Base-by-base conservation (phyloP, 2,113 vertebrate genomes). In the Scortum barcoo region DNA sequence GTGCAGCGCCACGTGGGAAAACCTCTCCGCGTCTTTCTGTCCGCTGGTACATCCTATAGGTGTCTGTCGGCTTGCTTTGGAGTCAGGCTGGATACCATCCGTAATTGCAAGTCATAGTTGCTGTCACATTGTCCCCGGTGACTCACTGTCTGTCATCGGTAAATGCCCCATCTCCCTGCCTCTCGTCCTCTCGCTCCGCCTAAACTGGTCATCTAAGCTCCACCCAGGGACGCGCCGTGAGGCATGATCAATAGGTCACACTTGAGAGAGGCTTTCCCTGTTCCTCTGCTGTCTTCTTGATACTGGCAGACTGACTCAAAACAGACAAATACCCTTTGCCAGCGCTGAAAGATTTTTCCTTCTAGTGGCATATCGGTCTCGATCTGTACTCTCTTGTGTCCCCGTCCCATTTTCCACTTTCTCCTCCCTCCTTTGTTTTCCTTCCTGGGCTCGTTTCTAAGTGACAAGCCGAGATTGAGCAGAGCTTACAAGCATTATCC, bases 191-290 rank as follows among this genome's bases (percentile, higher is more conserved):
- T 30, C 6, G 1, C 3, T 48, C 69, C 26, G 46, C 67, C 60
- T 84, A 51, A 86, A 73, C 70, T 36, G 80, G 63, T 72, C 79
- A 51, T 73, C 70, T 80, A 86, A 85, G 72, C 81, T 87, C 26
- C 44, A 7, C 77, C 28, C 10, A 28, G 82, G 78, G 79, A 80
- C 8, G 7, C 1, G 22, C 71, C 10, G n/a, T 1, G 4, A 81
- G 72, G 58, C 60, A n/a, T 60, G 63, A 89, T 91, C 87, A 77
- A 88, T 90, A 84, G 83, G 84, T 92, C 84, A 78, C 57, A 30
- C 63, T 83, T 56, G 60, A 82, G 54, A 67, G 24, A 85, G 76
- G 78, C 67, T 73, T 84, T 62, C 79, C 76, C 79, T 26, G 76
- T 79, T 81, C 50, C 63, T 42, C 67, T 24, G 66, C 80, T 40